phyloP scores from a whole-genome alignment of 2,113 vertebrate species.

The Alaudala cheleensis region DNA sequence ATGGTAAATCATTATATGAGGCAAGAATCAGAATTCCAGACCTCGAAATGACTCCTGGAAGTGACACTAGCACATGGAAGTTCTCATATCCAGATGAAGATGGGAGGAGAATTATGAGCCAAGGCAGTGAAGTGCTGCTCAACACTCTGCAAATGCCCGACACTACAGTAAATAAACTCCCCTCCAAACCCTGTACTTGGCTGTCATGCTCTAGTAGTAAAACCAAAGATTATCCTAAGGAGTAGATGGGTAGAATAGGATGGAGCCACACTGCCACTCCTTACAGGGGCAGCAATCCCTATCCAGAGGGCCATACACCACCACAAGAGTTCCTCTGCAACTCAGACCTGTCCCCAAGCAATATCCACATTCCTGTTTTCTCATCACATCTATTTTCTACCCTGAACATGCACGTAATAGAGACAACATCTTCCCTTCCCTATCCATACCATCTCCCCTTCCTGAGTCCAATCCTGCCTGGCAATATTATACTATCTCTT shows the following conservation, averaged over 20 bases:
- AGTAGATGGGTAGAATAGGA: not conserved
- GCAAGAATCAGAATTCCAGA: not conserved
- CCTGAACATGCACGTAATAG: not conserved
- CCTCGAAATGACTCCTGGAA: not conserved
- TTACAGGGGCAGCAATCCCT: not conserved
- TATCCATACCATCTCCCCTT: not conserved
- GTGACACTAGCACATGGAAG: not conserved
- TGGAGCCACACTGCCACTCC: not conserved
- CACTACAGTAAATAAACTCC: not conserved
- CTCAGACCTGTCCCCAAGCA: not conserved
- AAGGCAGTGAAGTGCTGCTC: not conserved
- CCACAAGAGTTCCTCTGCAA: not conserved
- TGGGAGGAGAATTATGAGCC: fast-evolving
- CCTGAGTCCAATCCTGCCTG: not conserved
- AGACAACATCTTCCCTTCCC: not conserved
- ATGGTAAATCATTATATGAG: not conserved
- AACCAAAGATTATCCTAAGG: not conserved
- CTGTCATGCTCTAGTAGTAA: not conserved
- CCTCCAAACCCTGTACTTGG: not conserved
- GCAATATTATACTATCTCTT: not conserved
- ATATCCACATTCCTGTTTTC: not conserved
- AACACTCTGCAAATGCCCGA: not conserved
- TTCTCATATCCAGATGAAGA: not conserved
- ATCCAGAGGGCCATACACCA: too few species aligned
- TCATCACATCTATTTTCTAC: not conserved